phyloP scores from a whole-genome alignment of 64 coral and sea anemone species.

The Pachyseris speciosa region DNA sequence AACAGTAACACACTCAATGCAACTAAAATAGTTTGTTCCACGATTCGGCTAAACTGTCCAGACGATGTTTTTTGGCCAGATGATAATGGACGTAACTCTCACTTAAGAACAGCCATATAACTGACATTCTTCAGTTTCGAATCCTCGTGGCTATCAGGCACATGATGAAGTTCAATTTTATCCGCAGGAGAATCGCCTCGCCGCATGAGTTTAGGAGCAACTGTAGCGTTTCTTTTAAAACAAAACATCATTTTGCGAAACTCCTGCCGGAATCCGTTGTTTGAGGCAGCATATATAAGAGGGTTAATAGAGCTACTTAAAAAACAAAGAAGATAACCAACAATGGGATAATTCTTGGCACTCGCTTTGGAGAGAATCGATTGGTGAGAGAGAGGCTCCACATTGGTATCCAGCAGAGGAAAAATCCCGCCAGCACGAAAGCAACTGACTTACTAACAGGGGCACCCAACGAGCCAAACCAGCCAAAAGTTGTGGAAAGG shows the following conservation, averaged over 20 bases:
- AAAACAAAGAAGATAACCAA: not conserved
- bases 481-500: too few relatives aligned
- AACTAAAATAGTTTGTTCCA: too few relatives aligned
- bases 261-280: not conserved
- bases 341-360: not conserved
- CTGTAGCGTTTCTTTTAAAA: not conserved
- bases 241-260: slow-evolving; percentile 9
- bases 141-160: not conserved
- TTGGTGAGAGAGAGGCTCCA: not conserved
- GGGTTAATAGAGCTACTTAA: slow-evolving; percentile 18
- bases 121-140: not conserved
- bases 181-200: not conserved
- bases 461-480: too few relatives aligned
- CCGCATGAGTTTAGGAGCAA: not conserved
- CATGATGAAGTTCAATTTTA: not conserved
- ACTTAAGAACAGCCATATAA: not conserved
- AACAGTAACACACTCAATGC: too few relatives aligned
- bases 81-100: not conserved
- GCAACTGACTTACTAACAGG: not conserved
- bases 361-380: not conserved
- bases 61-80: too few relatives aligned
- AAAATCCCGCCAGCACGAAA: not conserved
- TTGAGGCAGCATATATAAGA: slow-evolving; percentile 9
- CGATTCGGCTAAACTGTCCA: too few relatives aligned
- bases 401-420: slow-evolving; percentile 10